These are phyloP conservation scores for Pocillopora verrucosa DNA, from an alignment of 64 coral and sea anemone species.

Conservation along the genomic window DNA sequence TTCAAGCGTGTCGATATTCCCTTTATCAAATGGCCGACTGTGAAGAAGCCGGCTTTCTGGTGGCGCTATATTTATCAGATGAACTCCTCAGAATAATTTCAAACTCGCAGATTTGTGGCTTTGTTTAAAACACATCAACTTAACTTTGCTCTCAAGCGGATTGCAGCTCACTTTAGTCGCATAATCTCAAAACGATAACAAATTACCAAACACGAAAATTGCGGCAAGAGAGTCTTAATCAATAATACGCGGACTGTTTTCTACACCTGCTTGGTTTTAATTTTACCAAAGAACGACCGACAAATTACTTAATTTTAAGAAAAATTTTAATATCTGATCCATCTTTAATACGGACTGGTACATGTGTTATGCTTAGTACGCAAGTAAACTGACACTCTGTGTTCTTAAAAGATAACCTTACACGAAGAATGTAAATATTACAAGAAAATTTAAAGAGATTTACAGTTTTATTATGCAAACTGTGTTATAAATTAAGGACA, in stretches of 20 bases:
- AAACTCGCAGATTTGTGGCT: not conserved
- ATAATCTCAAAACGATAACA: not conserved
- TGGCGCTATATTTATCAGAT: constrained; percentile 11
- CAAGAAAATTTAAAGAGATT: constrained; percentile 38
- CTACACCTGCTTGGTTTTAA: constrained; percentile 9
- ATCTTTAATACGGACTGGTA: not conserved
- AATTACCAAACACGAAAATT: constrained; percentile 16
- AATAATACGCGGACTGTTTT: constrained; percentile 23
- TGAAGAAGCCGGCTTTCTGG: not conserved
- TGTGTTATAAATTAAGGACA: constrained; percentile 50
- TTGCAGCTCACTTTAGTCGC: not conserved
- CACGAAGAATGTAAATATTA: constrained; percentile 34
- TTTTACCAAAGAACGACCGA: constrained; percentile 7
- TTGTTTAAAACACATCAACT: not conserved
- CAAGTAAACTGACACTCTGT: constrained; percentile 11
- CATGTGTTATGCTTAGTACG: not conserved
- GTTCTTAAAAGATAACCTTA: constrained; percentile 12
- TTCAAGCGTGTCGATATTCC: not conserved
- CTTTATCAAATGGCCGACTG: constrained; percentile 3
- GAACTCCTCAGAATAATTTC: not conserved
- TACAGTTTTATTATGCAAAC: constrained; percentile 41
- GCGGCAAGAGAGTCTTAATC: constrained; percentile 11
- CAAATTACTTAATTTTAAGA: not conserved
- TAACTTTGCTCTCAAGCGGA: not conserved
- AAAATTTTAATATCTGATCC: not conserved